Conservation (phyloP, 53 echinoderm and acorn worm genomes). For the Antedon mediterranea region DNA sequence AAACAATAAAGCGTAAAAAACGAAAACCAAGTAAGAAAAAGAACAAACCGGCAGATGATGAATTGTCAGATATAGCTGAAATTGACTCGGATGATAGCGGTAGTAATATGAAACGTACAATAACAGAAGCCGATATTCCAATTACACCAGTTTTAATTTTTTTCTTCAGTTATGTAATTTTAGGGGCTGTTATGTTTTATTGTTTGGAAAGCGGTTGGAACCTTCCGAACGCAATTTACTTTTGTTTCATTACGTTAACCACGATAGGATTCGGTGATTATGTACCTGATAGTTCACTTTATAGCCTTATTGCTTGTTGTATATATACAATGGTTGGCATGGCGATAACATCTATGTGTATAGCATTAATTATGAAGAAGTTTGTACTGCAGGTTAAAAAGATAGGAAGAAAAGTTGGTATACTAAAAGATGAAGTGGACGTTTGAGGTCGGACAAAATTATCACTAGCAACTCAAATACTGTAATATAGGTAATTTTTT, state of each 20-base stretch:
- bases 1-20: neutral
- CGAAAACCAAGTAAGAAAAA: neutral
- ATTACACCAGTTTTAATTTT: constrained; percentile 84
- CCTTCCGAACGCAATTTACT: constrained; percentile 84
- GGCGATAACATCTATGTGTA: constrained; percentile 99
- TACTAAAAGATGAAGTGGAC: constrained; percentile 48
- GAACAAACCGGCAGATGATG: neutral
- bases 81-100: constrained; percentile 54
- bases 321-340: constrained; percentile 90
- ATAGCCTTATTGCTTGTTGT: constrained; percentile 74
- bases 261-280: constrained; percentile 95
- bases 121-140: constrained; percentile 61
- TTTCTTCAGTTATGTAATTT: constrained; percentile 70
- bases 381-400: constrained; percentile 82
- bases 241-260: constrained; percentile 94
- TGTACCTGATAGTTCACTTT: constrained; percentile 52
- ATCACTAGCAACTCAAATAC: too few species aligned
- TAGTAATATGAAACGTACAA: neutral
- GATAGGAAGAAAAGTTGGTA: constrained; percentile 63
- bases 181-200: constrained; percentile 81
- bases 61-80: constrained; percentile 3
- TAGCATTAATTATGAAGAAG: constrained; percentile 97
- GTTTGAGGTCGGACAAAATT: neutral
- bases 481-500: too few species aligned
- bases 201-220: constrained; percentile 53